Evolutionary conservation across 2,888 invertebrate genomes (phyloP).

Genomic region (Dynastes grantii): DNA sequence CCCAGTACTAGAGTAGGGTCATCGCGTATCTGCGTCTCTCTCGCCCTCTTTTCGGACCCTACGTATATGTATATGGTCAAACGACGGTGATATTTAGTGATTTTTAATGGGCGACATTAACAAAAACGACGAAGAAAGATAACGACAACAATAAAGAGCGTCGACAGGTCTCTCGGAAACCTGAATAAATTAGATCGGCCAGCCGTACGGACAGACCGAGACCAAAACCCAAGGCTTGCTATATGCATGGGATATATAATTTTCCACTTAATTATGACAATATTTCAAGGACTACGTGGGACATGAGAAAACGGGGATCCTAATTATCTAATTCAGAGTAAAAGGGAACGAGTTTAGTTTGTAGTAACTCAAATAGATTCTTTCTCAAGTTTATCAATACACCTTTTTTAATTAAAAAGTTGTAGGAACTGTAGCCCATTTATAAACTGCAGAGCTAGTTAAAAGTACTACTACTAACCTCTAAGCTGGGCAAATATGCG

Average conservation of each 20-base stretch:
- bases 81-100: slow-evolving; percentile 38
- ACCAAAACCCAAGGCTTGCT: background rate
- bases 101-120: slow-evolving; percentile 51
- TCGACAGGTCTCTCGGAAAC: slow-evolving; percentile 24
- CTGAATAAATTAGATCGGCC: slow-evolving; percentile 35
- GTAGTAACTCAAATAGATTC: no score
- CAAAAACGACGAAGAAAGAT: slow-evolving; percentile 44
- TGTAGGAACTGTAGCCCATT: no score
- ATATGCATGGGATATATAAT: background rate
- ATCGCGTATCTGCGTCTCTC: slow-evolving; percentile 8
- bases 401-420: no score
- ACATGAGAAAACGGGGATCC: background rate
- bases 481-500: no score
- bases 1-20: slow-evolving; percentile 4
- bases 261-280: slow-evolving; percentile 30
- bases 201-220: background rate
- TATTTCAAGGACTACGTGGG: background rate
- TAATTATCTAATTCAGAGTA: background rate
- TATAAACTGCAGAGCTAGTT: no score
- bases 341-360: no score
- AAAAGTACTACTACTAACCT: no score
- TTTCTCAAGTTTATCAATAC: no score
- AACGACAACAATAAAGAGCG: slow-evolving; percentile 38
- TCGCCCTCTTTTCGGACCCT: no score
- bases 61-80: background rate